Conservation (phyloP, 2,797 vertebrate species). For the Xerus rutilus region DNA sequence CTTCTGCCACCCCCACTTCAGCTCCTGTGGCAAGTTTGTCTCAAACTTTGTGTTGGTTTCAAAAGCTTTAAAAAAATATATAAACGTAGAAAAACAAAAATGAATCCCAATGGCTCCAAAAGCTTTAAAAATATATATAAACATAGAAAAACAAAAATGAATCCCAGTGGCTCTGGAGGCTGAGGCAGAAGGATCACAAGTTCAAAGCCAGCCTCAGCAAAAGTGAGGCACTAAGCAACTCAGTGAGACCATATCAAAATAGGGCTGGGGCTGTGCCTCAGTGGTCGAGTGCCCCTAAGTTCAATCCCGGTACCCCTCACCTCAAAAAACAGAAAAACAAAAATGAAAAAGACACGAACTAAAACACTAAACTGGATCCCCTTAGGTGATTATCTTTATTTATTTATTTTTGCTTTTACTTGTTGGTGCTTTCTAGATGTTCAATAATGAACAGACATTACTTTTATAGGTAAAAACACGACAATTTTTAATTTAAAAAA, state of each 20-base stretch:
- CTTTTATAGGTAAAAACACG: neutral
- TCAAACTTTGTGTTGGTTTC: neutral
- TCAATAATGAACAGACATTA: neutral
- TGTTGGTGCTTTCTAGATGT: neutral
- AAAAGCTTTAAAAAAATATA: neutral
- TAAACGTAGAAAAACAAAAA: neutral
- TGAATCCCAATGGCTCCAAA: too few relatives aligned
- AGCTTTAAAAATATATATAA: too few relatives aligned
- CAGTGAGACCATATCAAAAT: too few relatives aligned
- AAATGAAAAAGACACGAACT: neutral
- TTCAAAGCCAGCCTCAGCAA: too few relatives aligned
- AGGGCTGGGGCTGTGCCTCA: too few relatives aligned
- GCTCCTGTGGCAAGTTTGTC: neutral
- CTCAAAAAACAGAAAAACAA: neutral
- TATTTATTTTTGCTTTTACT: slow-evolving; percentile 10
- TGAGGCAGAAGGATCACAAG: too few relatives aligned
- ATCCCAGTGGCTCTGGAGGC: too few relatives aligned
- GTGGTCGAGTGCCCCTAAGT: too few relatives aligned
- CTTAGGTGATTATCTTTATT: neutral
- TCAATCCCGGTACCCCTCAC: too few relatives aligned
- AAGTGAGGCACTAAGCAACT: too few relatives aligned
- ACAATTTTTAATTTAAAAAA: slow-evolving; percentile 26
- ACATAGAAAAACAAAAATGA: neutral
- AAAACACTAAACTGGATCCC: neutral
- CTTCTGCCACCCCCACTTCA: neutral